A percentile compares a stretch with the other conserved stretches of the same genome.
Evolutionary conservation across 1,140 invertebrate genomes (phyloP).

Genomic region (Thalassaphorura encarpata): DNA sequence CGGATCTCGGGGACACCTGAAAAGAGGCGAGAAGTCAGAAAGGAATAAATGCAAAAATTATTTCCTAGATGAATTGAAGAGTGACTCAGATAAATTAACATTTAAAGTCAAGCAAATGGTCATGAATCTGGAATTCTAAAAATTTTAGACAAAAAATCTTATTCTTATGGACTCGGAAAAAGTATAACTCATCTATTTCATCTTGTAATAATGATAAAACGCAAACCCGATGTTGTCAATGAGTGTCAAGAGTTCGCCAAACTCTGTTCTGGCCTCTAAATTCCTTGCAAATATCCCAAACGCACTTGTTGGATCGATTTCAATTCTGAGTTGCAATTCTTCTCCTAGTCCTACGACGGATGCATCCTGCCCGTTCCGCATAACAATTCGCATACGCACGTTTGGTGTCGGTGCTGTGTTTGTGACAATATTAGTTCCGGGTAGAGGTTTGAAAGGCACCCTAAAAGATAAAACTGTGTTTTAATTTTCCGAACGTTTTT

Average conservation of each 20-base stretch:
- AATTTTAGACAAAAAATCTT: too few species aligned
- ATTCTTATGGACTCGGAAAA: too few species aligned
- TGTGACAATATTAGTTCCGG: conserved; percentile 40
- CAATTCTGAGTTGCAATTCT: conserved; percentile 42
- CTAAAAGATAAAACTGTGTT: too few species aligned
- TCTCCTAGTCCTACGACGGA: conserved; percentile 43
- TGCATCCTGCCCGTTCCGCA: conserved; percentile 40
- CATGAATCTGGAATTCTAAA: too few species aligned
- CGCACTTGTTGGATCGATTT: conserved; percentile 41
- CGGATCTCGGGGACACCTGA: conserved; percentile 42
- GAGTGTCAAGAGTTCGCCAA: conserved; percentile 43
- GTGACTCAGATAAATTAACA: too few species aligned
- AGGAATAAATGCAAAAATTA: too few species aligned
- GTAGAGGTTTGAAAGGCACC: conserved; percentile 35
- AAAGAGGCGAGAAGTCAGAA: too few species aligned
- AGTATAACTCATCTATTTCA: too few species aligned
- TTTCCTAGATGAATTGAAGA: too few species aligned
- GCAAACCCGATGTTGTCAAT: conserved; percentile 44
- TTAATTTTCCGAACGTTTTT: too few species aligned
- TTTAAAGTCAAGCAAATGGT: too few species aligned
- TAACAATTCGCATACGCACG: conserved; percentile 43
- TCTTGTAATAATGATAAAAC: background rate
- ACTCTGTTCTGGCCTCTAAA: conserved; percentile 44
- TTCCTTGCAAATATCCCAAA: conserved; percentile 46
- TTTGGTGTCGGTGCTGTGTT: conserved; percentile 46